phyloP scores from a whole-genome alignment of 2,888 invertebrate species.

The Esperia sulphurella region DNA sequence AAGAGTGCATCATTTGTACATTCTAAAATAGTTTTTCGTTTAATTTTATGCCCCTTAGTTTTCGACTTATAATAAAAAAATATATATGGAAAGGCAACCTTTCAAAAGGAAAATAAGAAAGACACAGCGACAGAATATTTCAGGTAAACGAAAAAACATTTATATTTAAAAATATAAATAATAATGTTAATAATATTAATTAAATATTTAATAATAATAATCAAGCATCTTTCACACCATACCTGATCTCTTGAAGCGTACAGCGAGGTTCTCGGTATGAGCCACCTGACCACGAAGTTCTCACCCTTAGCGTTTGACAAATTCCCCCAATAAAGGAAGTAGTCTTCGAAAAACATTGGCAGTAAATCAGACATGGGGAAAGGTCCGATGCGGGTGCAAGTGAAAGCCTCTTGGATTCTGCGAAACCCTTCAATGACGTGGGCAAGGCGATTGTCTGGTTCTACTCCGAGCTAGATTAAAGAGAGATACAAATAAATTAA shows the following conservation, averaged over 20 bases:
- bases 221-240: constrained; percentile 10
- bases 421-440: constrained; percentile 67
- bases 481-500: no score
- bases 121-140: no score
- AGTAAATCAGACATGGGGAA: constrained; percentile 71
- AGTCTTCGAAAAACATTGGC: constrained; percentile 79
- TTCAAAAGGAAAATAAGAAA: no score
- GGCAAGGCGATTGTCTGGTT: constrained; percentile 55
- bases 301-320: constrained; percentile 61
- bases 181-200: neutral
- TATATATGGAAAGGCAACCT: no score
- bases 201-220: neutral
- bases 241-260: constrained; percentile 81
- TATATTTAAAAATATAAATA: neutral
- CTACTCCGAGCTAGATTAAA: constrained; percentile 69
- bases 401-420: constrained; percentile 70
- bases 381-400: constrained; percentile 68
- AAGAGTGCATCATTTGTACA: no score
- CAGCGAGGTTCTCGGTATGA: constrained; percentile 78
- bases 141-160: no score
- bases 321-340: constrained; percentile 82
- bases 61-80: no score
- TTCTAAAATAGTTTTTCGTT: no score
- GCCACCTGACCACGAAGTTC: constrained; percentile 76
- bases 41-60: no score